Conservation (phyloP, 2,113 vertebrate genomes). For the Apus apus region DNA sequence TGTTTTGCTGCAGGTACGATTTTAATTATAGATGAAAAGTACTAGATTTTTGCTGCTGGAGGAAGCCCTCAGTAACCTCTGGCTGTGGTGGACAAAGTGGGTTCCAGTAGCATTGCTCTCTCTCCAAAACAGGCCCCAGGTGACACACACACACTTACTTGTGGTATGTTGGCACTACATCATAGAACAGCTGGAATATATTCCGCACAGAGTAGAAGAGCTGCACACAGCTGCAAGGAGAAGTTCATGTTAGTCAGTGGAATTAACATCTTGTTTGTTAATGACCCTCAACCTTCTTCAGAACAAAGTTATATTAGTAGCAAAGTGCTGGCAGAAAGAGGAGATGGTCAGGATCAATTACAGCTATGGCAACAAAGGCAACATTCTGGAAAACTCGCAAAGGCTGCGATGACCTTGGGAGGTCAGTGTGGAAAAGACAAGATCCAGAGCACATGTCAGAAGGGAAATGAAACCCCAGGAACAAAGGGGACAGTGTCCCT, state of each 20-base stretch:
- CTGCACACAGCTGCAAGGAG: constrained; percentile 82
- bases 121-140: neutral
- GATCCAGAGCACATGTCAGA: neutral
- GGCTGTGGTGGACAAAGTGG: neutral
- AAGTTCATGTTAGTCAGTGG: neutral
- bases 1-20: neutral
- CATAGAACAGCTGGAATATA: constrained; percentile 96
- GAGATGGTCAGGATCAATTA: neutral
- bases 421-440: neutral
- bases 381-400: neutral
- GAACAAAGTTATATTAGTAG: neutral
- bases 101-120: rapidly evolving
- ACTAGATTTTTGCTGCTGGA: neutral
- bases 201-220: constrained; percentile 94
- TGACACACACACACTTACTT: constrained; percentile 78
- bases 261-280: neutral
- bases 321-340: neutral
- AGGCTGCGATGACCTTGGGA: neutral
- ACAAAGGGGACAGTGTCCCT: constrained; percentile 15
- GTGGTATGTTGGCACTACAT: constrained; percentile 96
- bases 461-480: neutral
- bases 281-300: neutral
- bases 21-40: rapidly evolving
- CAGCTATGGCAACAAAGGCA: neutral
- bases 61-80: neutral